These are phyloP conservation scores for Ondatra zibethicus DNA, from an alignment of 2,113 vertebrate genomes.

Conservation along the genomic window DNA sequence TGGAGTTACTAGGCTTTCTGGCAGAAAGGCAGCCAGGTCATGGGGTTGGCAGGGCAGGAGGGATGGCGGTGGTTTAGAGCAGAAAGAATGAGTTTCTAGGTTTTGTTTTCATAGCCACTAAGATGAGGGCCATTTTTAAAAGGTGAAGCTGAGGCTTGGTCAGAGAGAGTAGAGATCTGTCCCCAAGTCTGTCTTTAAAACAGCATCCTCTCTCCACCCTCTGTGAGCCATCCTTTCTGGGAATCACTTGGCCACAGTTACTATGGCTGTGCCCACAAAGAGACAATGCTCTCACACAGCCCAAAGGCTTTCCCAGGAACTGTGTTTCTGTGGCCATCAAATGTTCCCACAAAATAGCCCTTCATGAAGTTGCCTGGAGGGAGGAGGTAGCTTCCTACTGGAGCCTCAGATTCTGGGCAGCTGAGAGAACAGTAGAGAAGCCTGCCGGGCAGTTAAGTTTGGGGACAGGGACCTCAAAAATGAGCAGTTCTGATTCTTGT, in stretches of 20 bases:
- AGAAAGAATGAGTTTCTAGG: background rate
- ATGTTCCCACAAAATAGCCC: background rate
- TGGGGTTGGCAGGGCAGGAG: too few species aligned
- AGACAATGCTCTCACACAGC: background rate
- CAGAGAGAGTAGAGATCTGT: background rate
- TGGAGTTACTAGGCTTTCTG: too few species aligned
- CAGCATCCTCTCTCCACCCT: background rate
- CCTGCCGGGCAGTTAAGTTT: background rate
- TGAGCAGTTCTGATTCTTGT: background rate
- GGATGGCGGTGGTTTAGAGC: background rate
- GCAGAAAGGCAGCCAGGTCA: background rate
- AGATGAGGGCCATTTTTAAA: background rate
- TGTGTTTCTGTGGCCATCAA: background rate
- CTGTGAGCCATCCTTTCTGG: background rate
- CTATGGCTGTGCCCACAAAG: background rate
- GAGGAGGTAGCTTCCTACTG: background rate
- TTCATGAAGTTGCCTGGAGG: background rate
- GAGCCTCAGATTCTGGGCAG: background rate
- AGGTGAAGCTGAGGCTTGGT: background rate
- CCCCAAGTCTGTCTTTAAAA: background rate
- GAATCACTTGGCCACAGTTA: background rate
- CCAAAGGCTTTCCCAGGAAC: background rate
- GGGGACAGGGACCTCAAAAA: background rate
- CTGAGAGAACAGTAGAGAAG: background rate
- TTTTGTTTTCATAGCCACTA: background rate